Conservation (phyloP, 2,113 vertebrate species). For the Channa maculata region DNA sequence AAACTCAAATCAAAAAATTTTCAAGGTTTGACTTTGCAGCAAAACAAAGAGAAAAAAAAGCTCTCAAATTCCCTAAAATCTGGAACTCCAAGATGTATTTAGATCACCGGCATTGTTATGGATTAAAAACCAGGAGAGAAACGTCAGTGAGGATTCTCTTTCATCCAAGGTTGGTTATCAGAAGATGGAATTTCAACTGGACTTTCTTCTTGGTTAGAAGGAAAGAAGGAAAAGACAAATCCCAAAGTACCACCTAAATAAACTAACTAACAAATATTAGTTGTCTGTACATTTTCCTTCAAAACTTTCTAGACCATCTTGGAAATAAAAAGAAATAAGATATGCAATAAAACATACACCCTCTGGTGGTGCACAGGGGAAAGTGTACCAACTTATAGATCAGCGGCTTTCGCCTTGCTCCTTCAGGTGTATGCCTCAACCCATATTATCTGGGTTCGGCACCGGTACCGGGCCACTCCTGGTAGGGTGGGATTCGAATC, state of each 20-base stretch:
- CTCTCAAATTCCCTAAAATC: background rate
- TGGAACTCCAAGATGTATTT: background rate
- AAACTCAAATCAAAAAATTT: background rate
- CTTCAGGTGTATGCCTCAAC: too few species aligned
- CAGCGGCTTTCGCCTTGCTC: too few species aligned
- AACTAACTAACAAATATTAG: background rate
- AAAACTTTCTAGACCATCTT: background rate
- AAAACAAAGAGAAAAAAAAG: background rate
- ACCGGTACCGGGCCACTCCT: too few species aligned
- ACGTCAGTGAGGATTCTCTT: too few species aligned
- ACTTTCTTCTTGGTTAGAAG: background rate
- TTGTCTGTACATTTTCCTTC: background rate
- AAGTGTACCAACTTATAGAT: too few species aligned
- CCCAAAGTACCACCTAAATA: background rate
- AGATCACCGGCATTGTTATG: background rate
- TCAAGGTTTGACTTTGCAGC: background rate
- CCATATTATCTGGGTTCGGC: too few species aligned
- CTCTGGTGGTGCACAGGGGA: background rate
- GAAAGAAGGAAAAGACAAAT: background rate
- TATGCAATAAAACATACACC: background rate
- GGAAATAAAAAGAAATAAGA: background rate
- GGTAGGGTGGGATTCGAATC: too few species aligned
- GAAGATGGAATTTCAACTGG: too few species aligned
- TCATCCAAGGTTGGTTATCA: too few species aligned
- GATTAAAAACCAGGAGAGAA: background rate